phyloP scores from a whole-genome alignment of 2,888 invertebrate species.

The Thera britannica region DNA sequence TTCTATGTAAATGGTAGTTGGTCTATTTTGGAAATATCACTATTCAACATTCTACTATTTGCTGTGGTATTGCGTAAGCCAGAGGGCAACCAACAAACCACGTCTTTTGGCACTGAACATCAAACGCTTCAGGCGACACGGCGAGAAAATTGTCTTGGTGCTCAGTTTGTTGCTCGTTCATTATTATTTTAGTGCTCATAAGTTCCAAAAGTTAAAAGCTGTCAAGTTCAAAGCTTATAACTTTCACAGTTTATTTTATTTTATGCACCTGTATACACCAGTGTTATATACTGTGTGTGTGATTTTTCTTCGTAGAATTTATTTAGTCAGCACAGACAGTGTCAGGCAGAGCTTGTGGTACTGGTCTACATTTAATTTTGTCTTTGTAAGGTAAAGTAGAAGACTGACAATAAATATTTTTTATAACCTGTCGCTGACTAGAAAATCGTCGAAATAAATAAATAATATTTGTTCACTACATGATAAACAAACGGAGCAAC shows the following conservation, averaged over 20 bases:
- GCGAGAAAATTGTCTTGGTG: conserved; percentile 26
- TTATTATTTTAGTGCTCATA: conserved; percentile 16
- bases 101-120: conserved; percentile 28
- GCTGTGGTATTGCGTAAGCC: conserved; percentile 8
- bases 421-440: too few relatives aligned
- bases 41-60: conserved; percentile 10
- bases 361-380: too few relatives aligned
- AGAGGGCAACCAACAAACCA: conserved; percentile 23
- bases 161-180: conserved; percentile 17
- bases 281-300: too few relatives aligned
- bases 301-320: not conserved
- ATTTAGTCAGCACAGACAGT: too few relatives aligned
- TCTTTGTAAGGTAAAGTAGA: too few relatives aligned
- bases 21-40: not conserved
- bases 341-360: too few relatives aligned
- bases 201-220: conserved; percentile 9
- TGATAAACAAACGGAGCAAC: not conserved
- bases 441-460: too few relatives aligned
- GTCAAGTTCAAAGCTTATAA: not conserved
- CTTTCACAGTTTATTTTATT: conserved; percentile 1
- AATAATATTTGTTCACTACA: not conserved
- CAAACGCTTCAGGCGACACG: conserved; percentile 22
- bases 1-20: too few relatives aligned
- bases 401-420: too few relatives aligned
- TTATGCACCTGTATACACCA: not conserved